Evolutionary conservation across 2,888 invertebrate genomes (phyloP), one percentile per base, ranked within the genome.

Genomic region (Lochmaea crataegi): DNA sequence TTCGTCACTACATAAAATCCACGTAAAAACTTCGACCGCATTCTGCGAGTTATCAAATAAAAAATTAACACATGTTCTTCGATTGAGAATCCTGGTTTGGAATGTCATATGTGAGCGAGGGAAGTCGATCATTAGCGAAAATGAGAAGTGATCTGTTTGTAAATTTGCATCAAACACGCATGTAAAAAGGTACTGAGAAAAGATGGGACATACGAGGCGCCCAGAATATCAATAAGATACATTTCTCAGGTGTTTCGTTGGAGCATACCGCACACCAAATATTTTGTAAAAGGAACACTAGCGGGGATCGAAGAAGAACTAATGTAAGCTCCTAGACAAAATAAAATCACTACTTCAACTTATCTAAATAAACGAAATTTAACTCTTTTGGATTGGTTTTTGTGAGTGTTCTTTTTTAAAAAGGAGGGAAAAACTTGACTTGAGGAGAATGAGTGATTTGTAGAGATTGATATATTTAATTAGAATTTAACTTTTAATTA

Each of bases 241-340:
- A 78, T 80, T 75, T 79, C 74, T 80, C 78, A 75, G 77, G 74
- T 78, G 78, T 80, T 38, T 80, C 80, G 77, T 77, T 79, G 79
- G 73, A 77, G 72, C 80, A 80, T 79, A 80, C 80, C 78, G 76
- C 77, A 76, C 77, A 77, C 77, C 74, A 72, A 65, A 77, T 45
- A 61, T 41, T 64, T 48, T 51, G n/a, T 42, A 58, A 60, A 11
- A 53, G 32, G 11, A 48, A 3, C 71, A 71, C 65, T 63, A 68
- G 71, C 65, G 65, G n/a, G 14, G 41, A 42, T 26, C 5, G n/a
- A 56, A 57, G 18, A 22, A 22, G n/a, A n/a, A n/a, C n/a, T n/a
- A n/a, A n/a, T n/a, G n/a, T n/a, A n/a, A n/a, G n/a, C n/a, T n/a
- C n/a, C n/a, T n/a, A n/a, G n/a, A n/a, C n/a, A n/a, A n/a, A n/a